Evolutionary conservation across 2,888 invertebrate genomes (phyloP), one percentile per base, ranked within the genome.

Genomic region (Ophraella communa): DNA sequence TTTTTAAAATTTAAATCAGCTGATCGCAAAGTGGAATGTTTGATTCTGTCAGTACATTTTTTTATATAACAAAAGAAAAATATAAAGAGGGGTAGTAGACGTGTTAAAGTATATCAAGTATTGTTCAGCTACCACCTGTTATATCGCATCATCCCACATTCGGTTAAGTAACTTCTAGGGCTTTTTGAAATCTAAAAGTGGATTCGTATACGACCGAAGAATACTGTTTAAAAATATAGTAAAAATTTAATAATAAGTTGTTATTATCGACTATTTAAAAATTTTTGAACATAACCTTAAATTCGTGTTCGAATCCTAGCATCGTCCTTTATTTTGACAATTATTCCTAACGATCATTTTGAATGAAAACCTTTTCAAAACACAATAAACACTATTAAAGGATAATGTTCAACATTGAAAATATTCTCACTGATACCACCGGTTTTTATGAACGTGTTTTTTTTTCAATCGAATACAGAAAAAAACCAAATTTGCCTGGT

Each of bases 401-500:
- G 35, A 39, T 5, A n/a, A n/a, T n/a, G n/a, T n/a, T 17, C 1
- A 39, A 39, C 14, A n/a, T 39, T n/a, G 14, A 39, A 10, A 35
- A n/a, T n/a, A 39, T 14, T 14, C 5, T 35, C 35, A 39, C 35
- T 39, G 14, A 0, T 39, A 39, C 17, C 39, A 39, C 39, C 17
- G 39, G 17, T 57, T 47, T 35, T n/a, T n/a, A n/a, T n/a, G n/a
- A n/a, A n/a, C n/a, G n/a, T n/a, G n/a, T n/a, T n/a, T n/a, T n/a
- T 49, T 47, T 51, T 62, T 49, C 24, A 44, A 49, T 61, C 11
- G 14, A 27, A 27, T 51, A 17, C 56, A 27, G 49, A 52, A 54
- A 56, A 54, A 53, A 54, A 56, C 33, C 44, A 62, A 67, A 47
- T 20, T 53, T 72, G 73, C 73, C 73, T 74, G 73, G 69, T 70